phyloP scores from a whole-genome alignment of 2,113 vertebrate species.

The Nettapus auritus region DNA sequence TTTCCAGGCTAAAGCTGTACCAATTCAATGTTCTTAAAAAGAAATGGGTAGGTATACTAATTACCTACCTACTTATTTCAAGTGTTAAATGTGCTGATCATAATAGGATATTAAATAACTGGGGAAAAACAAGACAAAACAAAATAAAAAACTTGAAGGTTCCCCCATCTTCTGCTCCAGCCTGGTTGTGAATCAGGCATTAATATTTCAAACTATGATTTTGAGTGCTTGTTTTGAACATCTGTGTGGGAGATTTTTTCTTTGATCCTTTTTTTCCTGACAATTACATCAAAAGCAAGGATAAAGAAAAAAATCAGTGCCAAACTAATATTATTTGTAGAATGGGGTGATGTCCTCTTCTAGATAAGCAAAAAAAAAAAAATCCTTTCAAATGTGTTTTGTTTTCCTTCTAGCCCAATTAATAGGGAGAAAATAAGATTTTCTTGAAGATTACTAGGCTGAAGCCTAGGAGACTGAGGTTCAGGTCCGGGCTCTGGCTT shows the following conservation, averaged over 20 bases:
- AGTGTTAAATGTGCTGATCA: neutral
- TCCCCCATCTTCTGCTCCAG: neutral
- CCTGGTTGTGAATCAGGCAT: neutral
- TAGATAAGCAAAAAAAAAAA: neutral
- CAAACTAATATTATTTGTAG: neutral
- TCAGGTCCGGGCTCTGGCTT: neutral
- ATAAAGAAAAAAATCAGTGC: neutral
- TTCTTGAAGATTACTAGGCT: neutral
- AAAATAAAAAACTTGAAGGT: neutral
- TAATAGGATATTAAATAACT: constrained; percentile 8
- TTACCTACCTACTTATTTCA: neutral
- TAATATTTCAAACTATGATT: neutral
- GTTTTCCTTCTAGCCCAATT: neutral
- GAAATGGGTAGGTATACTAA: neutral
- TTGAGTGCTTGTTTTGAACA: neutral
- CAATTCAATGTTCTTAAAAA: neutral
- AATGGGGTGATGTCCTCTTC: neutral
- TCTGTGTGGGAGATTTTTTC: constrained; percentile 12
- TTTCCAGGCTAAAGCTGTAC: neutral
- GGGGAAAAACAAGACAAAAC: neutral
- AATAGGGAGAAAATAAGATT: neutral
- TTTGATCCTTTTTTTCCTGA: constrained; percentile 1
- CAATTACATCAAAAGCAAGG: neutral
- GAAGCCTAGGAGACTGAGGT: neutral
- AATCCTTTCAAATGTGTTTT: neutral